Percentiles rank a stretch among this genome's conserved stretches.
Evolutionary conservation across 2,113 vertebrate species (phyloP).

Genomic region (Anguilla japonica): DNA sequence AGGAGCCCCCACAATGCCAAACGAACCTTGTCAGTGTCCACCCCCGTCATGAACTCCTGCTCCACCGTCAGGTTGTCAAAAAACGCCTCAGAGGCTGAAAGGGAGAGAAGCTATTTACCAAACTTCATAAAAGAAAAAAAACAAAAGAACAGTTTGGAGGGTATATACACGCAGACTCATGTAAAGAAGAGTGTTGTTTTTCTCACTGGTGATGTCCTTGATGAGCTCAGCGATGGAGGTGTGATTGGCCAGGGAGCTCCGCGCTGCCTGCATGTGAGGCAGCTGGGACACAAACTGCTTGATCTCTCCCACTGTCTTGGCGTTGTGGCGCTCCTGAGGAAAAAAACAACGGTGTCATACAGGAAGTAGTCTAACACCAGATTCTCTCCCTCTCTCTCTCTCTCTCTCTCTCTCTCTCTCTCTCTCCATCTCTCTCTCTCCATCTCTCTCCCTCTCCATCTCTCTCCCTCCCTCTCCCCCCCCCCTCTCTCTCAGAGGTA

Average conservation of each 20-base stretch:
- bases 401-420: too few species aligned
- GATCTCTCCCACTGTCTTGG: conserved; percentile 96
- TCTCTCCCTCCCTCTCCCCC: too few species aligned
- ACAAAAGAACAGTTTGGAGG: too few species aligned
- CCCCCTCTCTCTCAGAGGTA: too few species aligned
- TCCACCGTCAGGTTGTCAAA: conserved; percentile 97
- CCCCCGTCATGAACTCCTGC: conserved; percentile 98
- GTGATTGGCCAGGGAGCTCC: conserved; percentile 92
- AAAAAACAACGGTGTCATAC: conserved; percentile 16
- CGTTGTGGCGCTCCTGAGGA: conserved; percentile 88
- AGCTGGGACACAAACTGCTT: conserved; percentile 98
- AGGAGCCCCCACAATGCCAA: neutral
- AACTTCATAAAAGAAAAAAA: neutral
- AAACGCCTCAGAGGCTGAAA: conserved; percentile 94
- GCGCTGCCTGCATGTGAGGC: conserved; percentile 96
- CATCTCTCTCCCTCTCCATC: too few species aligned
- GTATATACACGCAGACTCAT: too few species aligned
- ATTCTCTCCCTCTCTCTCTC: too few species aligned
- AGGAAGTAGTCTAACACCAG: neutral
- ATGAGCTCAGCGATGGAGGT: conserved; percentile 95
- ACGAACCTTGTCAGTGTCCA: conserved; percentile 94
- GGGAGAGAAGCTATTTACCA: conserved; percentile 12
- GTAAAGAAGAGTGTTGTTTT: neutral
- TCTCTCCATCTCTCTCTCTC: too few species aligned
- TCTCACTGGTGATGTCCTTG: conserved; percentile 94